These are phyloP conservation scores for Gonioctena quinquepunctata DNA, from an alignment of 1,140 invertebrate genomes.

Conservation along the genomic window DNA sequence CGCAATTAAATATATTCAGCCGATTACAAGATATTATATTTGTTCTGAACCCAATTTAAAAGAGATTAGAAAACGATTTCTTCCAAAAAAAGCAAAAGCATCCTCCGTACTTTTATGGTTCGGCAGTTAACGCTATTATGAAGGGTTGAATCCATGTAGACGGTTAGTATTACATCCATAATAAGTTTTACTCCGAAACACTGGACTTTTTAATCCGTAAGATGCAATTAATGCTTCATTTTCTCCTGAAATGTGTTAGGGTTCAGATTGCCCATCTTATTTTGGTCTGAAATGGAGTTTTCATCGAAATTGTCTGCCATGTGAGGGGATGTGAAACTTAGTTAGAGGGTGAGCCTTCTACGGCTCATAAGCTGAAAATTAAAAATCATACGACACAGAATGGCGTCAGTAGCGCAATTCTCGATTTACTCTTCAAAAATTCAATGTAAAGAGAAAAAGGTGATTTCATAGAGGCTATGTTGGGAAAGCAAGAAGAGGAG, in stretches of 20 bases:
- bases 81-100: constrained; percentile 7
- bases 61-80: constrained; percentile 18
- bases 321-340: neutral
- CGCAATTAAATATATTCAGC: neutral
- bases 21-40: neutral
- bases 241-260: constrained; percentile 8
- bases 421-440: no score
- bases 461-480: no score
- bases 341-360: no score
- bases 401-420: no score
- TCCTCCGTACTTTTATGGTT: neutral
- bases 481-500: no score
- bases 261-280: neutral
- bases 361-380: no score
- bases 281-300: neutral
- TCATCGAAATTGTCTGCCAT: neutral
- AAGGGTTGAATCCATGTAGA: constrained; percentile 30
- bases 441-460: no score
- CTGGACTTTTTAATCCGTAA: constrained; percentile 28
- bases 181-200: constrained; percentile 30
- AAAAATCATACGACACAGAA: no score
- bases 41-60: constrained; percentile 15
- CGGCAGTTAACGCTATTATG: constrained; percentile 27
- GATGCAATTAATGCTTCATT: constrained; percentile 31
- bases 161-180: constrained; percentile 30